Evolutionary conservation across 1,140 invertebrate species (phyloP), one percentile per base, ranked within the genome.

Genomic region (Brachionus calyciflorus): DNA sequence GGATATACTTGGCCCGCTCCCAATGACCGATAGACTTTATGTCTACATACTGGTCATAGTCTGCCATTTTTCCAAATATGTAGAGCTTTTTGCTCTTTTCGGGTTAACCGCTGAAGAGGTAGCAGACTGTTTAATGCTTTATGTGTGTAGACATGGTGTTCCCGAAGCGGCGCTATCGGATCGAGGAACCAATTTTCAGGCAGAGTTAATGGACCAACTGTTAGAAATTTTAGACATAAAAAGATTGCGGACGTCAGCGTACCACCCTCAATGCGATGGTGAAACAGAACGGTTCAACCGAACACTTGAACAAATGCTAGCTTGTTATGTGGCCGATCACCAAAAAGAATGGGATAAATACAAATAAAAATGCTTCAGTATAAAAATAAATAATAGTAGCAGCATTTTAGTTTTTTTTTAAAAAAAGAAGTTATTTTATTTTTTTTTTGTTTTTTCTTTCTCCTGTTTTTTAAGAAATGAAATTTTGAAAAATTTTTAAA

Each of bases 181-280:
- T 17, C 0, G 19, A 37, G 60, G 30, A 40, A 65, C 60, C 28
- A 41, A 44, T 24, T 65, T 48, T 17, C 1, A 48, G 19, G 41
- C 68, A 1, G 68, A 70, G 44, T 5, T 70, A 1, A 79, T 10
- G 24, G 65, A 3, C 77, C 76, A 19, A 7, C 51, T 3, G 51
- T 78, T 33, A 17, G 40, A 69, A 26, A 19, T 19, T 26, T 46
- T 40, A 30, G 68, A 48, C 10, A 40, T 70, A 1, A 17, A 51
- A 21, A 48, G 37, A 6, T 76, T 79, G 3, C 33, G 78, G 6
- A 83, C 82, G 0, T 78, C 78, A 5, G 76, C 81, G 0, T 83
- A 82, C 53, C 78, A 81, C 57, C 82, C 82, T 6, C 78, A 79
- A 40, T 76, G 79, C 0, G 82, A 84, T 68, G 81, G 83, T 0